Evolutionary conservation across 2,888 invertebrate genomes (phyloP).

Genomic region (Coremacera marginata): DNA sequence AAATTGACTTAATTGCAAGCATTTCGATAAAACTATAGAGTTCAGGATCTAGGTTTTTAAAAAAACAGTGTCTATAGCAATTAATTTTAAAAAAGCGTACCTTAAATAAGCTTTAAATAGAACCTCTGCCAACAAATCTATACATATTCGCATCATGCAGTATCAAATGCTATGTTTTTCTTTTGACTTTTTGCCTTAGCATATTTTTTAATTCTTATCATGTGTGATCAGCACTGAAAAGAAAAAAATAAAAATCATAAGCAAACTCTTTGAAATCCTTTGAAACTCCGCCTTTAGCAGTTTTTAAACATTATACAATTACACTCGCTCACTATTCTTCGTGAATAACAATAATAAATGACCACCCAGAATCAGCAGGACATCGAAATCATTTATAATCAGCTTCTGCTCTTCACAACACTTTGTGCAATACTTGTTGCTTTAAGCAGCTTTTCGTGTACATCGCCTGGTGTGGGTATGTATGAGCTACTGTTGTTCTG

Average conservation of each 20-base stretch:
- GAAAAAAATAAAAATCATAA: background rate
- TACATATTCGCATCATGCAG: too few species aligned
- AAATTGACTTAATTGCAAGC: too few species aligned
- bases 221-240: constrained; percentile 11
- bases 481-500: constrained; percentile 21
- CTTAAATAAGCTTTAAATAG: too few species aligned
- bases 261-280: background rate
- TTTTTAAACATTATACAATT: background rate
- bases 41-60: too few species aligned
- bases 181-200: too few species aligned
- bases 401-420: background rate
- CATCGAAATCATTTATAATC: constrained; percentile 29
- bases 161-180: too few species aligned
- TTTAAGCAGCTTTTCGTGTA: constrained; percentile 35
- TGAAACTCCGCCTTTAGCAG: background rate
- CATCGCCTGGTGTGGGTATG: constrained; percentile 1
- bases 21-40: too few species aligned
- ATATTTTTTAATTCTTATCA: background rate
- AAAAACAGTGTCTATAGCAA: too few species aligned
- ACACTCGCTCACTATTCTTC: background rate
- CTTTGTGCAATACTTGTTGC: constrained; percentile 12
- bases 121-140: too few species aligned
- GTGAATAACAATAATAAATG: constrained; percentile 29
- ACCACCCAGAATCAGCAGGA: constrained; percentile 36
- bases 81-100: too few species aligned